phyloP scores from a whole-genome alignment of 2,888 invertebrate genomes.

The Drosophila testacea region DNA sequence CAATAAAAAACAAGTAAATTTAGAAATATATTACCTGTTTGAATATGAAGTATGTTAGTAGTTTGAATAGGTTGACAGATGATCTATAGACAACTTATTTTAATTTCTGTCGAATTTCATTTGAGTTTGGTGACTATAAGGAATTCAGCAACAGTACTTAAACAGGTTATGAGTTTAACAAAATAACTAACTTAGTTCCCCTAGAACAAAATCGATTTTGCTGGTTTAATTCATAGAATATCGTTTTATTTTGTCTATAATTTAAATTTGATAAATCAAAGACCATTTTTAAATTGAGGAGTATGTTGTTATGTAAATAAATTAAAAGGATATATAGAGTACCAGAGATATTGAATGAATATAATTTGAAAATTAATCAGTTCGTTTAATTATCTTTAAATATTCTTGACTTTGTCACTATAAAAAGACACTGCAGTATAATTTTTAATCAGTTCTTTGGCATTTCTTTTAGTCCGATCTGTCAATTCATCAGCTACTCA shows the following conservation, averaged over 20 bases:
- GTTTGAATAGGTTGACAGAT: conserved; percentile 9
- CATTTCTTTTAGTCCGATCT: conserved; percentile 8
- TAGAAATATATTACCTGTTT: conserved; percentile 19
- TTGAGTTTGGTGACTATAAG: not conserved
- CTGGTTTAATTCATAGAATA: too few species aligned
- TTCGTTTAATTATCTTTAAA: not conserved
- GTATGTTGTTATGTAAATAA: too few species aligned
- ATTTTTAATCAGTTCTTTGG: conserved; percentile 30
- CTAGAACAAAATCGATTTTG: too few species aligned
- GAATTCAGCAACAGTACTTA: too few species aligned
- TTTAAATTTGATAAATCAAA: too few species aligned
- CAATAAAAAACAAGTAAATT: not conserved
- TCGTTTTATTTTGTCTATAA: too few species aligned
- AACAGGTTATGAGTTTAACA: too few species aligned
- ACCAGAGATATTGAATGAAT: too few species aligned
- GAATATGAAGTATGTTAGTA: not conserved
- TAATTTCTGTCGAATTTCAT: not conserved
- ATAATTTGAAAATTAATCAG: too few species aligned
- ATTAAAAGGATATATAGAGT: too few species aligned
- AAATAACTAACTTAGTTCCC: too few species aligned
- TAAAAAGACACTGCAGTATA: not conserved
- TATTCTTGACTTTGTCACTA: not conserved
- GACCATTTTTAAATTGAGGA: too few species aligned
- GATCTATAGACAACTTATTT: conserved; percentile 6
- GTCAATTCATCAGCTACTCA: conserved; percentile 45